Conservation (phyloP, 2,888 invertebrate genomes). For the Periphyllus acericola region DNA sequence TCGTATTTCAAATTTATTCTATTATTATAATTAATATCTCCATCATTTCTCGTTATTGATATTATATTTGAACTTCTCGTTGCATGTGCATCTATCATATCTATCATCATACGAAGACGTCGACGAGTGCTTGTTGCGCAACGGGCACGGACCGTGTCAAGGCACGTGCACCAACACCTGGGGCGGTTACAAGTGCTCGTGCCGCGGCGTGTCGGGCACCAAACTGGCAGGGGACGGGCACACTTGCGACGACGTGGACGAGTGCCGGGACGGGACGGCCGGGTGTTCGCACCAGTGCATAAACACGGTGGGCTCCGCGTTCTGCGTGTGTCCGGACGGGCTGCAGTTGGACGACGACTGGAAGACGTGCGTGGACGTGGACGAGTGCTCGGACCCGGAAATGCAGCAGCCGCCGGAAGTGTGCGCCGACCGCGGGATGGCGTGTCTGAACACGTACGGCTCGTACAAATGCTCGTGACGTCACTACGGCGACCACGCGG, state of each 20-base stretch:
- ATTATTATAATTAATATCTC: no score
- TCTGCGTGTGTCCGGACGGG: slow-evolving; percentile 64
- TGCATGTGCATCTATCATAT: no score
- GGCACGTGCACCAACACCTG: slow-evolving; percentile 73
- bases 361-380: slow-evolving; percentile 66
- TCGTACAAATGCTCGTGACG: slow-evolving; percentile 66
- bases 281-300: slow-evolving; percentile 73
- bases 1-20: no score
- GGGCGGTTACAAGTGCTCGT: slow-evolving; percentile 73
- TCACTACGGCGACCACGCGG: not conserved
- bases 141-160: slow-evolving; percentile 75
- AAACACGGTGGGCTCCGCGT: slow-evolving; percentile 70
- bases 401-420: slow-evolving; percentile 65
- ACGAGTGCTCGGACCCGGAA: slow-evolving; percentile 69
- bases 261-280: slow-evolving; percentile 70
- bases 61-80: no score
- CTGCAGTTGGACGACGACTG: slow-evolving; percentile 63
- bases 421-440: slow-evolving; percentile 68
- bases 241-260: slow-evolving; percentile 71
- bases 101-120: slow-evolving; percentile 68
- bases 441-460: slow-evolving; percentile 65
- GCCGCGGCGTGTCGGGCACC: slow-evolving; percentile 72
- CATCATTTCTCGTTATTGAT: no score
- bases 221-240: slow-evolving; percentile 71
- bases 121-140: slow-evolving; percentile 74